These are phyloP conservation scores for Temnothorax curvispinosus DNA, from an alignment of 1,140 invertebrate genomes.

Conservation along the genomic window DNA sequence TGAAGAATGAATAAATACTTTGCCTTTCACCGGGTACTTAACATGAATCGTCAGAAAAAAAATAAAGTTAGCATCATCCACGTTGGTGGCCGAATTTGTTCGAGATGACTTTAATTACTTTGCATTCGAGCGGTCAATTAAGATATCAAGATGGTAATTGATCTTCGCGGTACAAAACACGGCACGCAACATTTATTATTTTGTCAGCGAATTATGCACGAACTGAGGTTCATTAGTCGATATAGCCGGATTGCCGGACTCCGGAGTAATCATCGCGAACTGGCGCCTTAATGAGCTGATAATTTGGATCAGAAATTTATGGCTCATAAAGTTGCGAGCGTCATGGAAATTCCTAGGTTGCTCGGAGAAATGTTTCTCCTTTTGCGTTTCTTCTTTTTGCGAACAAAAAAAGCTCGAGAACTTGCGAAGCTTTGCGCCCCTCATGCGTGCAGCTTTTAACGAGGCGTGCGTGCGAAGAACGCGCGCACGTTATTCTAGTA, in stretches of 20 bases:
- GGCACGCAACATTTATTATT: constrained; percentile 30
- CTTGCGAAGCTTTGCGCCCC: background rate
- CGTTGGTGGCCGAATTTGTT: constrained; percentile 13
- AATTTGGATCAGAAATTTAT: constrained; percentile 49
- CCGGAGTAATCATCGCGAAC: constrained; percentile 19
- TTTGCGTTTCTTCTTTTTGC: background rate
- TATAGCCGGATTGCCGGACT: constrained; percentile 10
- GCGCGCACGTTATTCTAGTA: background rate
- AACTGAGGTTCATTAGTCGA: constrained; percentile 4
- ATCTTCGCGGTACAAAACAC: background rate
- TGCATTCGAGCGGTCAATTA: background rate
- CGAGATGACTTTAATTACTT: background rate
- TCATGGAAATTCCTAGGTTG: background rate
- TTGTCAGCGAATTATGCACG: constrained; percentile 29
- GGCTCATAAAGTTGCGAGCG: constrained; percentile 1
- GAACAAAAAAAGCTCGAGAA: constrained; percentile 30
- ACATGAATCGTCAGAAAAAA: background rate
- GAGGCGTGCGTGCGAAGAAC: constrained; percentile 54
- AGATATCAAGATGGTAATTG: constrained; percentile 34
- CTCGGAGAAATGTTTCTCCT: constrained; percentile 12
- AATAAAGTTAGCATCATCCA: background rate
- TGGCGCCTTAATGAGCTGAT: constrained; percentile 29
- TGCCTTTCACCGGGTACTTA: background rate
- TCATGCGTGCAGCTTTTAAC: constrained; percentile 60
- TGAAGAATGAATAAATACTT: background rate